Evolutionary conservation across 1,140 invertebrate genomes (phyloP).

Genomic region (Papilio aristodemus): DNA sequence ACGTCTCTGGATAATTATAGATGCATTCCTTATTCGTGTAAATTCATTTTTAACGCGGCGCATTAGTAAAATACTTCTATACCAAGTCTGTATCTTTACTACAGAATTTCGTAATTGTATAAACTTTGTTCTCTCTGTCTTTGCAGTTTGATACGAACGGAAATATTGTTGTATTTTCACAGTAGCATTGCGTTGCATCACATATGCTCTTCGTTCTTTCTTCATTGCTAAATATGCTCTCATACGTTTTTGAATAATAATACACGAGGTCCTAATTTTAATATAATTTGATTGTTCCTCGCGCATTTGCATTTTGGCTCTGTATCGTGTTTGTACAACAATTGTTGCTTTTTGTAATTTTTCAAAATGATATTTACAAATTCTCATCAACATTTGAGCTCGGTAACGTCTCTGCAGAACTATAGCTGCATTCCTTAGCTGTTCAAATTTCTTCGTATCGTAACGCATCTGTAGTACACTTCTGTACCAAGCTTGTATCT

Average conservation of each 20-base stretch:
- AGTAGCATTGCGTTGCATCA: constrained; percentile 49
- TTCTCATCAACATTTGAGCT: constrained; percentile 53
- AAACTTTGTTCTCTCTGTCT: constrained; percentile 47
- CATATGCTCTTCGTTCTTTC: constrained; percentile 64
- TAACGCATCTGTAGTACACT: constrained; percentile 49
- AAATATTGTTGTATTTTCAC: constrained; percentile 55
- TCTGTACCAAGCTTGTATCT: constrained; percentile 55
- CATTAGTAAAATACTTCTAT: constrained; percentile 52
- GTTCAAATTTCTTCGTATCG: constrained; percentile 46
- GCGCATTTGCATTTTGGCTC: constrained; percentile 56
- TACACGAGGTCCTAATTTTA: constrained; percentile 43
- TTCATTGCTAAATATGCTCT: constrained; percentile 64
- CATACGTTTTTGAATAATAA: constrained; percentile 61
- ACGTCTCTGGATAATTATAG: constrained; percentile 54
- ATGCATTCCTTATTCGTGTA: constrained; percentile 48
- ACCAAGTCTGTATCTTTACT: constrained; percentile 52
- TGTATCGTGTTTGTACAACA: constrained; percentile 64
- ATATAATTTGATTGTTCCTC: constrained; percentile 52
- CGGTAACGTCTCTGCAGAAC: constrained; percentile 60
- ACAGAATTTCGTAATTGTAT: constrained; percentile 46
- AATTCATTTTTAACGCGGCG: constrained; percentile 47
- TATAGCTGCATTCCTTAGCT: constrained; percentile 49
- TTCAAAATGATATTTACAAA: constrained; percentile 48
- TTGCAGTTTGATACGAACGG: constrained; percentile 49
- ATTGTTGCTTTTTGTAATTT: constrained; percentile 49